Evolutionary conservation across 2,113 vertebrate genomes (phyloP).

Genomic region (Dascyllus trimaculatus): DNA sequence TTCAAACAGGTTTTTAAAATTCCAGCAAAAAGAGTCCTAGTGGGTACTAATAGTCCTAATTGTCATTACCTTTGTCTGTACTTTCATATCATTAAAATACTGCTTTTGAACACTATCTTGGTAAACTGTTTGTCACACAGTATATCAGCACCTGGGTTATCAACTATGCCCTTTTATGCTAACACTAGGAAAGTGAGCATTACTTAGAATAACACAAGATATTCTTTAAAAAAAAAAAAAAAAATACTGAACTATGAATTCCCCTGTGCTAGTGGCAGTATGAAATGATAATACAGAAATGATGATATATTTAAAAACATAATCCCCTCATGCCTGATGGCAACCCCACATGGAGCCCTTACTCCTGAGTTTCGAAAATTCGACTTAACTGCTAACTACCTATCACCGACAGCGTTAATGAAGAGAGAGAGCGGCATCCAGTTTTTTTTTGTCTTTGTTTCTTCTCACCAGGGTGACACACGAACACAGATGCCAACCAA

Average conservation of each 20-base stretch:
- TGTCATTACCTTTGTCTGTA: neutral
- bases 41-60: too few relatives aligned
- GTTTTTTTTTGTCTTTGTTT: constrained; percentile 48
- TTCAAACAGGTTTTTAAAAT: too few relatives aligned
- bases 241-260: constrained; percentile 3
- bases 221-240: neutral
- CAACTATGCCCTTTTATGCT: neutral
- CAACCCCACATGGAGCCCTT: neutral
- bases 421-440: constrained; percentile 47
- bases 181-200: neutral
- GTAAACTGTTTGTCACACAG: neutral
- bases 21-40: too few relatives aligned
- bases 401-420: constrained; percentile 42
- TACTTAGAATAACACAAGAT: too few relatives aligned
- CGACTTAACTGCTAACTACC: constrained; percentile 11
- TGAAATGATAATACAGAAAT: neutral
- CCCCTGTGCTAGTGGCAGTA: neutral
- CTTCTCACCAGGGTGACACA: constrained; percentile 52
- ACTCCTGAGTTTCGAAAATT: constrained; percentile 19
- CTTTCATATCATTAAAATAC: neutral
- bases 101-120: neutral
- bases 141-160: neutral
- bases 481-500: constrained; percentile 56
- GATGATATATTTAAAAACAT: neutral
- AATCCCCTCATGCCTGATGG: neutral